Evolutionary conservation across 2,113 vertebrate genomes (phyloP).

Genomic region (Alaudala cheleensis): DNA sequence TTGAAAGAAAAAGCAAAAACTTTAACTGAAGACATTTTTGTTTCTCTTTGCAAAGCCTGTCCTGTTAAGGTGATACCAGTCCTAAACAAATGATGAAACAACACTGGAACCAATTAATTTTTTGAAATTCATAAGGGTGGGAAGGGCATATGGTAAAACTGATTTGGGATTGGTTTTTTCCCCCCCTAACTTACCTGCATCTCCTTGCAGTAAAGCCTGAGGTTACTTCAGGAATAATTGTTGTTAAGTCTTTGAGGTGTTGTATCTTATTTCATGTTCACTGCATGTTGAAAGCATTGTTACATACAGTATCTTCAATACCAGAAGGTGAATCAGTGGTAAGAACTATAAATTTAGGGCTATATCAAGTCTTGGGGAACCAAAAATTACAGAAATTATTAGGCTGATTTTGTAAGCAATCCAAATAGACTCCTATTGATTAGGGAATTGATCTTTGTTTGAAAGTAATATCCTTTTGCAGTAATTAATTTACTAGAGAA

Average conservation of each 20-base stretch:
- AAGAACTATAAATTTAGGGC: neutral
- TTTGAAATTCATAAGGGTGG: neutral
- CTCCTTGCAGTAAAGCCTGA: neutral
- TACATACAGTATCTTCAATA: neutral
- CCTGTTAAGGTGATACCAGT: neutral
- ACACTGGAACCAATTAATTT: neutral
- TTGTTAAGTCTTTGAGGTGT: neutral
- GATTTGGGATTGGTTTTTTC: neutral
- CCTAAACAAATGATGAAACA: neutral
- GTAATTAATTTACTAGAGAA: conserved; percentile 59
- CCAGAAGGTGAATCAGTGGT: neutral
- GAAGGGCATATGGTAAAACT: neutral
- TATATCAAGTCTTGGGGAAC: neutral
- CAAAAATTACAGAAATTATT: neutral
- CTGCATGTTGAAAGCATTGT: neutral
- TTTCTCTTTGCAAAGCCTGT: neutral
- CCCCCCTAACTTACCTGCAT: neutral
- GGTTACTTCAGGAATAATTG: neutral
- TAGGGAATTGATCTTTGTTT: neutral
- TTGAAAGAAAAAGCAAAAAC: neutral
- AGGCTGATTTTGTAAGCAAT: neutral
- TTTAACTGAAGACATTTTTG: neutral
- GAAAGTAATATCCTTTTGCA: conserved; percentile 13
- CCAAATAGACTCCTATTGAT: neutral
- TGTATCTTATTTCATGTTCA: neutral